Conservation (phyloP, 2,888 invertebrate genomes). For the Octonoba sinensis region DNA sequence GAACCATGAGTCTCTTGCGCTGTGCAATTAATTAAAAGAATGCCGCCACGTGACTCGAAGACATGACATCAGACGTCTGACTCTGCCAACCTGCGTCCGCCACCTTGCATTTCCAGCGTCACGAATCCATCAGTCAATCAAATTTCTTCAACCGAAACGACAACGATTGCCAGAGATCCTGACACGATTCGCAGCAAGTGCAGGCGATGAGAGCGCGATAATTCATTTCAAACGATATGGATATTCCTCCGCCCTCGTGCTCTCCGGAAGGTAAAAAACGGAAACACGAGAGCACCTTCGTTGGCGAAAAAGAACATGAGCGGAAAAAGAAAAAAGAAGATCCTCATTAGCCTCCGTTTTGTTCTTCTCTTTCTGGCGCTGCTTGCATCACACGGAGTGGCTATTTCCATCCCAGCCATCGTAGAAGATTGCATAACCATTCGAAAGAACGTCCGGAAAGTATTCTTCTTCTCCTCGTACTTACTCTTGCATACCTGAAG, state of each 20-base stretch:
- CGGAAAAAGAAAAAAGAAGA: conserved; percentile 20
- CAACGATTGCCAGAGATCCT: too few species aligned
- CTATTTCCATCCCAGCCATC: conserved; percentile 46
- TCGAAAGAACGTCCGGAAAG: conserved; percentile 38
- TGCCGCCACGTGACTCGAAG: too few species aligned
- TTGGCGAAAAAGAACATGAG: not conserved
- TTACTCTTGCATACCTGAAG: conserved; percentile 12
- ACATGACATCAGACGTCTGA: too few species aligned
- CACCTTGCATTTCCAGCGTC: too few species aligned
- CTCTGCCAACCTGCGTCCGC: too few species aligned
- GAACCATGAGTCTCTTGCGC: too few species aligned
- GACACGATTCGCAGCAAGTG: too few species aligned
- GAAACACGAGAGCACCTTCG: not conserved
- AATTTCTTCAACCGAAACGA: too few species aligned
- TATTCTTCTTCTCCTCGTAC: conserved; percentile 23
- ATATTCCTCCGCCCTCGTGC: not conserved
- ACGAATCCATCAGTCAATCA: too few species aligned
- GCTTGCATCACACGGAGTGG: conserved; percentile 28
- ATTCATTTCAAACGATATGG: too few species aligned
- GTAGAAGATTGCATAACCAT: conserved; percentile 42
- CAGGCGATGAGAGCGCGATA: too few species aligned
- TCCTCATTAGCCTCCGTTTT: conserved; percentile 34
- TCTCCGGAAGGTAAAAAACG: not conserved
- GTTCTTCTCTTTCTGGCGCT: conserved; percentile 10
- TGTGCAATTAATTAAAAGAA: too few species aligned